These are phyloP conservation scores for Agriopis marginaria DNA, from an alignment of 2,888 invertebrate genomes.

Conservation along the genomic window DNA sequence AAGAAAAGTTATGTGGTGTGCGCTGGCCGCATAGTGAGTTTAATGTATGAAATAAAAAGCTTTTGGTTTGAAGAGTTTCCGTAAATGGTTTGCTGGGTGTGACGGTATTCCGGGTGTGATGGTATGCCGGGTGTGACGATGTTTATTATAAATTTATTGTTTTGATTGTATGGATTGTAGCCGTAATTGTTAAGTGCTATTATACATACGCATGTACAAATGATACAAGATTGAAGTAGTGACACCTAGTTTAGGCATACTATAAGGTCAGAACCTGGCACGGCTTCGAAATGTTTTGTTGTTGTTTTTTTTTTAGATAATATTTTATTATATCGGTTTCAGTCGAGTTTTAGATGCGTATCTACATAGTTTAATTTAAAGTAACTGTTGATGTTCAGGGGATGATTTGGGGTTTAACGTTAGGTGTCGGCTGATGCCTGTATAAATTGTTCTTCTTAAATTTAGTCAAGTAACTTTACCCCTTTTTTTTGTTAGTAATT, in stretches of 20 bases:
- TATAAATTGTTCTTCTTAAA: slow-evolving; percentile 46
- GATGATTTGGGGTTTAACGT: slow-evolving; percentile 50
- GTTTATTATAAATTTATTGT: slow-evolving; percentile 75
- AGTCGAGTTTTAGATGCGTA: slow-evolving; percentile 73
- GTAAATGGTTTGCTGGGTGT: slow-evolving; percentile 7
- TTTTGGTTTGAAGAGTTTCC: slow-evolving; percentile 15
- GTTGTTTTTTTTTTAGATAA: slow-evolving; percentile 82
- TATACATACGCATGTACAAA: slow-evolving; percentile 81
- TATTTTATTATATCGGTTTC: slow-evolving; percentile 78
- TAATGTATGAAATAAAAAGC: slow-evolving; percentile 14
- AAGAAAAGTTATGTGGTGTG: background rate
- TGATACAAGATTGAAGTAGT: slow-evolving; percentile 76
- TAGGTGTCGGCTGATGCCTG: slow-evolving; percentile 47
- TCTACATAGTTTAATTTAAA: slow-evolving; percentile 66
- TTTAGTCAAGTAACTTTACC: slow-evolving; percentile 56
- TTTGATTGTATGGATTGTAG: slow-evolving; percentile 69
- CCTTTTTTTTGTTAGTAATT: slow-evolving; percentile 66
- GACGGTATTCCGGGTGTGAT: slow-evolving; percentile 13
- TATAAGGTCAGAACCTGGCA: slow-evolving; percentile 41
- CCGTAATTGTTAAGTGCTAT: slow-evolving; percentile 74
- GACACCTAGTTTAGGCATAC: slow-evolving; percentile 65
- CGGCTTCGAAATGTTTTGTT: slow-evolving; percentile 59
- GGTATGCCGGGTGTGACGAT: slow-evolving; percentile 21
- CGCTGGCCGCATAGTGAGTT: background rate
- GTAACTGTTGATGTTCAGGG: slow-evolving; percentile 63